Evolutionary conservation across 2,888 invertebrate species (phyloP).

Genomic region (Asteroscopus sphinx): DNA sequence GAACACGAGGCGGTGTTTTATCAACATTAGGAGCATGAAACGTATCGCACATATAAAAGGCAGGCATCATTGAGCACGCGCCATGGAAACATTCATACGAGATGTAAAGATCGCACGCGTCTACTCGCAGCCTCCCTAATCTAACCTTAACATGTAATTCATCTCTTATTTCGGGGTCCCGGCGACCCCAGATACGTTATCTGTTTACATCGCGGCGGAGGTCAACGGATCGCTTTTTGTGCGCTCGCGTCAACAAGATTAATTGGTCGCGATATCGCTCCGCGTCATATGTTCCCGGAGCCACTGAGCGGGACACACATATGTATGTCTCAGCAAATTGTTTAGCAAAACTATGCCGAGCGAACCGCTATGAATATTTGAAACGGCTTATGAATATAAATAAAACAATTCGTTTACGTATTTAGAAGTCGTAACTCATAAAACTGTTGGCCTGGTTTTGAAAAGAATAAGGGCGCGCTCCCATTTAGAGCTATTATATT

Average conservation of each 20-base stretch:
- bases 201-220: slow-evolving; percentile 45
- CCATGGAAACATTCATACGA: neutral
- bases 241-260: slow-evolving; percentile 60
- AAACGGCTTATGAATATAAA: slow-evolving; percentile 46
- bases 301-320: slow-evolving; percentile 13
- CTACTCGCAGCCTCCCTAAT: slow-evolving; percentile 12
- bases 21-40: slow-evolving; percentile 1
- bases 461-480: too few species aligned
- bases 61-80: neutral
- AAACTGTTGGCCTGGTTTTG: slow-evolving; percentile 31
- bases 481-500: too few species aligned
- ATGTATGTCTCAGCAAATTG: slow-evolving; percentile 36
- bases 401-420: slow-evolving; percentile 42
- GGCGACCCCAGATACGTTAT: slow-evolving; percentile 49
- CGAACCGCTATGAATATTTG: slow-evolving; percentile 42
- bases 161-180: slow-evolving; percentile 43
- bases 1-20: neutral
- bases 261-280: slow-evolving; percentile 54
- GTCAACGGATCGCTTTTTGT: slow-evolving; percentile 57
- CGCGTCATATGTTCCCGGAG: slow-evolving; percentile 17
- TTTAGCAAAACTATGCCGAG: slow-evolving; percentile 29
- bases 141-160: slow-evolving; percentile 40
- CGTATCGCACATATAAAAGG: neutral
- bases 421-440: slow-evolving; percentile 33
- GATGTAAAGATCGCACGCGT: slow-evolving; percentile 6